Evolutionary conservation across 2,113 vertebrate species (phyloP), one percentile per base, ranked within the genome.

Genomic region (Seriola quinqueradiata): DNA sequence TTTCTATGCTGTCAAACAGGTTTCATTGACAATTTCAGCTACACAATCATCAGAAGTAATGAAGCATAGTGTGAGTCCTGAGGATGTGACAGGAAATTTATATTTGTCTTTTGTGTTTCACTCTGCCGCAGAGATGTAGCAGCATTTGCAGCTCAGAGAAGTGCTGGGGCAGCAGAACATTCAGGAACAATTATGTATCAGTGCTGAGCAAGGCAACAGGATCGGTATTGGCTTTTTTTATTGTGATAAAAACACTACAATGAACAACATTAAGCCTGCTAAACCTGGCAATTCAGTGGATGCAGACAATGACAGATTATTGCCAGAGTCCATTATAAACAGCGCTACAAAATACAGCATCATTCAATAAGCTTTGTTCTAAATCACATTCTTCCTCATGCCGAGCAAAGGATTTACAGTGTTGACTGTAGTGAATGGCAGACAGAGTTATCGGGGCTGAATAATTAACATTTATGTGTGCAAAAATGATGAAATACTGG

Each of bases 21-120:
- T 58, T 80, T 87, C 85, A 89, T 75, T 91, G 84, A 90, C 86
- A 89, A 88, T 90, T 85, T 83, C 72, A 79, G 83, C 69, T 36
- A 74, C 50, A 75, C 84, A 92, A 91, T 93, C 86, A 92, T 82
- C 77, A 59, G 77, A 80, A 69, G 84, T 91, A 94, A 92, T 93
- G 89, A 91, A 87, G 70, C 91, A 75, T 82, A 67, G 38, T 79
- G 74, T 8, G 40, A 1, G 7, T 87, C 75, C 84, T 32, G 70
- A 48, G 74, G 84, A 92, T 92, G 84, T 90, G 77, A 90, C 77
- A 68, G 87, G 85, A 87, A 93, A 93, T 85, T 77, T 58, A 84
- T 84, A 84, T 87, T 83, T 90, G 67, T 63, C 66, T 84, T 83
- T 70, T 73, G 69, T 75, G 57, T 78, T 76, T 61, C 14, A 63